phyloP scores from a whole-genome alignment of 2,113 vertebrate species.

The Plestiodon gilberti region DNA sequence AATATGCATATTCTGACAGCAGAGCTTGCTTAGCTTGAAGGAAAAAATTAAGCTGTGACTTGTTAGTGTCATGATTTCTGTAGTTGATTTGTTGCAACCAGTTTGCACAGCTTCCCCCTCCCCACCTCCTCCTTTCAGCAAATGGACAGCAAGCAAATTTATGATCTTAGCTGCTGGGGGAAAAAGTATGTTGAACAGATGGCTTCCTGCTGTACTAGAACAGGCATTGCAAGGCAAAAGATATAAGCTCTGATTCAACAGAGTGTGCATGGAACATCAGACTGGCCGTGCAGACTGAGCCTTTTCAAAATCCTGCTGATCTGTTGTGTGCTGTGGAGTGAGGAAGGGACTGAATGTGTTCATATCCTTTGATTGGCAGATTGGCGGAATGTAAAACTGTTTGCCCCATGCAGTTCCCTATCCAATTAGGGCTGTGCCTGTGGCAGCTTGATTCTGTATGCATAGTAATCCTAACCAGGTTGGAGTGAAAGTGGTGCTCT shows the following conservation, averaged over 20 bases:
- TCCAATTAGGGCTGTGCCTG: neutral
- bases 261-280: neutral
- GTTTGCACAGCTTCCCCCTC: neutral
- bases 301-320: neutral
- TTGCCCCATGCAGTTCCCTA: neutral
- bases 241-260: neutral
- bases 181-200: conserved; percentile 1
- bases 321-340: neutral
- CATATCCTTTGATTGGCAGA: neutral
- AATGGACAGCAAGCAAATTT: conserved; percentile 15
- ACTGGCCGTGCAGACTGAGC: neutral
- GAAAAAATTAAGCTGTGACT: neutral
- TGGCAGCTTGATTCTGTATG: neutral
- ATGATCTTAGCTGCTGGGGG: neutral
- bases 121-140: neutral
- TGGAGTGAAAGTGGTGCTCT: neutral
- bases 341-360: neutral
- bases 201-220: neutral
- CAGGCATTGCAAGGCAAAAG: neutral
- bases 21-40: neutral
- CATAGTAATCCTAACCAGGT: neutral
- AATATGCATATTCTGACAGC: neutral
- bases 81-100: neutral
- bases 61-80: fast-evolving
- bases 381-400: neutral